phyloP scores from a whole-genome alignment of 1,140 invertebrate genomes.

The Anadara kagoshimensis region DNA sequence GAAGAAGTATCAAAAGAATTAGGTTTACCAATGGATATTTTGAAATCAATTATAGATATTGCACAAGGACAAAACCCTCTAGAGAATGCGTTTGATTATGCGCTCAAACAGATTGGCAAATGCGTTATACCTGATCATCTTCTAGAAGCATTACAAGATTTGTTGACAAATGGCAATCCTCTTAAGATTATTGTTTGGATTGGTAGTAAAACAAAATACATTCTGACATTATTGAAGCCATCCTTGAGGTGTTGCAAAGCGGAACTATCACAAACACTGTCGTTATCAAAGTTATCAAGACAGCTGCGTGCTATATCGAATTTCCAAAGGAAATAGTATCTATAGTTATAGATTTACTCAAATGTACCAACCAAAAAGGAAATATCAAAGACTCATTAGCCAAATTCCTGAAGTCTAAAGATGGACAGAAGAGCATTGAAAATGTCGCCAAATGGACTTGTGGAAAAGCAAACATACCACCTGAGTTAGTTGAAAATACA shows the following conservation, averaged over 20 bases:
- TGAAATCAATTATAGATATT: neutral
- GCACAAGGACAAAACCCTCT: neutral
- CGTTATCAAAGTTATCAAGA: neutral
- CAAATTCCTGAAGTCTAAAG: neutral
- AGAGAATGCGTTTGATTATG: neutral
- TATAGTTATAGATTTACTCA: neutral
- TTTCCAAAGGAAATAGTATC: neutral
- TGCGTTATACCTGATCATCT: neutral
- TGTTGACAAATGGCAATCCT: neutral
- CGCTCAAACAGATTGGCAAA: neutral
- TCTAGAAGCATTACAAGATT: neutral
- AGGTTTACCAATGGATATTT: slow-evolving; percentile 5
- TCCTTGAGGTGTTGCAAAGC: neutral
- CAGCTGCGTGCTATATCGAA: neutral
- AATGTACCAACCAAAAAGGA: neutral
- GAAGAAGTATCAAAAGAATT: neutral
- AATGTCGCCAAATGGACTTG: neutral
- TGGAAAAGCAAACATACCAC: neutral
- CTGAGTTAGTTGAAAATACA: neutral
- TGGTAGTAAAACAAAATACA: neutral
- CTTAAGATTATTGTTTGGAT: neutral
- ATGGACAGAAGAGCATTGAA: neutral
- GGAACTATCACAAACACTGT: neutral
- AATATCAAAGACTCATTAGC: neutral
- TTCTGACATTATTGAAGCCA: neutral